Base-by-base conservation (phyloP, 1,140 invertebrate species). In the Lineus longissimus region DNA sequence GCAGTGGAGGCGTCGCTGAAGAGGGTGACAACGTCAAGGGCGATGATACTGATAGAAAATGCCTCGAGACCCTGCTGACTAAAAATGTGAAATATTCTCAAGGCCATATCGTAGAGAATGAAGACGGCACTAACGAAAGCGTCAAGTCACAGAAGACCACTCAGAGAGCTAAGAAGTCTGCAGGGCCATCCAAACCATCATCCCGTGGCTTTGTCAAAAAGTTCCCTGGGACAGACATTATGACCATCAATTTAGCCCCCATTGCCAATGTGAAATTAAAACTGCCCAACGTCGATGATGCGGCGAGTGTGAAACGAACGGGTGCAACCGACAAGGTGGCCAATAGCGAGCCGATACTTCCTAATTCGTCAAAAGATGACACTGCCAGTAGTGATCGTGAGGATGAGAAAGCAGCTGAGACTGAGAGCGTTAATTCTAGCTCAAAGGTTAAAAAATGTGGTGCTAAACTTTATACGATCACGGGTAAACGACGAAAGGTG, bases 181-280 rank as follows among this genome's bases (percentile, higher is more conserved):
- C 33, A 7, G 33, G 33, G 33, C 33, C 33, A 15, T 7, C 33
- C 15, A 36, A 36, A 36, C 33, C 71, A 25, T 45, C 47, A 19
- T 51, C 47, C 9, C n/a, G n/a, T 22, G 25, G 47, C 6, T 51
- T 22, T 7, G 47, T 22, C 4, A 51, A 51, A 6, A 22, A 22
- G 4, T 51, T 19, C n/a, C n/a, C 25, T n/a, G 11, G n/a, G 40
- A 43, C 11, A 43, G 25, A 27, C 6, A 58, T 61, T 55, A 63
- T 59, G 25, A 72, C 64, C 29, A 62, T 65, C 7, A 63, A 66
- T 31, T 40, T 63, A 55, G 57, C 67, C 15, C 69, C 69, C 1
- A 55, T 66, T 54, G 62, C 67, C 41, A 73, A 73, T 61, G 61
- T 69, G 11, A 68, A 59, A 40, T 61, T 73, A 15, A 68, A 69